Conservation (phyloP, 2,797 vertebrate genomes). For the Labroides dimidiatus region DNA sequence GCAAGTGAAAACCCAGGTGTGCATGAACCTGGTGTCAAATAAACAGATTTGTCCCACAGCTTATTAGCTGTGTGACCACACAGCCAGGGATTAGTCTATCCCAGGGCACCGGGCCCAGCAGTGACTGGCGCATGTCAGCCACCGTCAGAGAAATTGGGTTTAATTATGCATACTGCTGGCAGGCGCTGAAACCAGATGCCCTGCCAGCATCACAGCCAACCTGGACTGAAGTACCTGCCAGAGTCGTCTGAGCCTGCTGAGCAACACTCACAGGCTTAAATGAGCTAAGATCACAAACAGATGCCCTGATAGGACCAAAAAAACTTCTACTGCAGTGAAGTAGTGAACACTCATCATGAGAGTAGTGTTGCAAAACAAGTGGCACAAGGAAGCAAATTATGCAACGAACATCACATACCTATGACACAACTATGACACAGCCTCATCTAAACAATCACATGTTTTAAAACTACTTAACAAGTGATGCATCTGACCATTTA, state of each 20-base stretch:
- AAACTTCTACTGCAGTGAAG: background rate
- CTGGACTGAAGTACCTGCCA: slow-evolving; percentile 39
- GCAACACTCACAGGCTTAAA: slow-evolving; percentile 28
- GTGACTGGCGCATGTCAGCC: slow-evolving; percentile 68
- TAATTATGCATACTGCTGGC: slow-evolving; percentile 68
- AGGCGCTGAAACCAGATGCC: slow-evolving; percentile 62
- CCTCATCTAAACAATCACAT: background rate
- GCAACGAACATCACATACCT: background rate
- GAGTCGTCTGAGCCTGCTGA: slow-evolving; percentile 19
- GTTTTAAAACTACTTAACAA: slow-evolving; percentile 1
- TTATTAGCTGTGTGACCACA: slow-evolving; percentile 69
- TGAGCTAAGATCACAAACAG: slow-evolving; percentile 10
- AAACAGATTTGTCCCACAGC: slow-evolving; percentile 71
- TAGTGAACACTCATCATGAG: background rate
- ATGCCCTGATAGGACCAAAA: background rate
- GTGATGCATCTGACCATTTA: background rate
- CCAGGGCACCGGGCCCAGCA: slow-evolving; percentile 61
- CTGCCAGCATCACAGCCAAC: slow-evolving; percentile 47
- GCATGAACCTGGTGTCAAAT: slow-evolving; percentile 61
- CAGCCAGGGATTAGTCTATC: slow-evolving; percentile 67
- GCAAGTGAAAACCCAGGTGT: slow-evolving; percentile 64
- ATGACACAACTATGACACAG: background rate
- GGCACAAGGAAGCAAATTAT: slow-evolving; percentile 1
- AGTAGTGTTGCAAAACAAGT: background rate
- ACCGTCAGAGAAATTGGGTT: slow-evolving; percentile 65